A percentile compares a stretch with the other conserved stretches of the same genome.
These are phyloP conservation scores for Drosophila formosana DNA, from an alignment of 2,888 invertebrate species.

Conservation along the genomic window DNA sequence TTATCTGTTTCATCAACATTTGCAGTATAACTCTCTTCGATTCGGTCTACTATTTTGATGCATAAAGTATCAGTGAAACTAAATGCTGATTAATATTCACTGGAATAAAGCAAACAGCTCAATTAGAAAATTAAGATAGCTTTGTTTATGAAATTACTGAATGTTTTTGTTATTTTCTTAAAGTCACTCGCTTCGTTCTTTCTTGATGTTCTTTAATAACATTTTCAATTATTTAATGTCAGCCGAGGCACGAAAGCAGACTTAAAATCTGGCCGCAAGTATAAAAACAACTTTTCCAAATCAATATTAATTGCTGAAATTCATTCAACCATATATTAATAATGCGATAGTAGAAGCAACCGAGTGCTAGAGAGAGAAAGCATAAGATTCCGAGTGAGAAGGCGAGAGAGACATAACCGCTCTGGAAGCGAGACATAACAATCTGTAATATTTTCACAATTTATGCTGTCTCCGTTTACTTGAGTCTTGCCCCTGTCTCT, in stretches of 20 bases:
- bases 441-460: constrained; percentile 66
- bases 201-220: not conserved
- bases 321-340: constrained; percentile 39
- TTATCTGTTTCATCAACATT: not conserved
- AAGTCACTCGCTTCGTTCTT: not conserved
- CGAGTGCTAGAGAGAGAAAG: not conserved
- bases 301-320: constrained; percentile 56
- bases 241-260: not conserved
- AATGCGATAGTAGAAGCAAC: constrained; percentile 10
- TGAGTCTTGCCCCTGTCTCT: constrained; percentile 2
- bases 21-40: too few relatives aligned
- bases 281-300: constrained; percentile 36
- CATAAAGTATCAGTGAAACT: not conserved
- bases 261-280: constrained; percentile 1
- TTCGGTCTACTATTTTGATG: too few relatives aligned
- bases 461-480: constrained; percentile 51
- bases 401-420: not conserved
- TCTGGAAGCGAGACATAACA: constrained; percentile 41
- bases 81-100: not conserved
- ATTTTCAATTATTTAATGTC: constrained; percentile 7
- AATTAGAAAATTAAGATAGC: not conserved
- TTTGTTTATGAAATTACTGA: not conserved
- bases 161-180: not conserved
- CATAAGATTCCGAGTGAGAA: not conserved
- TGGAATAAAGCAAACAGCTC: not conserved